phyloP scores from a whole-genome alignment of 92 coral and sea anemone species.

The Actinernus sp. region DNA sequence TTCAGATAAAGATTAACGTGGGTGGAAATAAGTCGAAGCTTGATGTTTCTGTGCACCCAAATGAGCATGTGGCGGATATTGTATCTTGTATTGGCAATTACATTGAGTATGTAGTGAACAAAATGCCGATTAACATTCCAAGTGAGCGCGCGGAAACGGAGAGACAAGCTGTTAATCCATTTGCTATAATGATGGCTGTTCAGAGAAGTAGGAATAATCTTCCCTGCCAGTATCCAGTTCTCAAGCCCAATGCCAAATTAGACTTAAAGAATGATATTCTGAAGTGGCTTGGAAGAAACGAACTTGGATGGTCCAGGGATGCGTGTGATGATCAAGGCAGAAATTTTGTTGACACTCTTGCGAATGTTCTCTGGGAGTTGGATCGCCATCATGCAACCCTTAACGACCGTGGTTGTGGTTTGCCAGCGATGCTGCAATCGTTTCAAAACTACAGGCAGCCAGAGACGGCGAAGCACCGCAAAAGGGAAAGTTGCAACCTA shows the following conservation, averaged over 20 bases:
- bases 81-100: slow-evolving; percentile 17
- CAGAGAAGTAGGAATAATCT: slow-evolving; percentile 19
- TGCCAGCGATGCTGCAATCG: slow-evolving; percentile 39
- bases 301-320: slow-evolving; percentile 56
- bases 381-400: slow-evolving; percentile 49
- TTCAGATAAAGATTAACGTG: slow-evolving; percentile 7
- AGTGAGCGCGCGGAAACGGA: not conserved
- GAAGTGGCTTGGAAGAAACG: slow-evolving; percentile 62
- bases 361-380: slow-evolving; percentile 45
- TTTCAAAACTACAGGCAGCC: slow-evolving; percentile 45
- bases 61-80: slow-evolving; percentile 20
- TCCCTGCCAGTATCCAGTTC: slow-evolving; percentile 21
- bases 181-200: slow-evolving; percentile 28
- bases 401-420: slow-evolving; percentile 23
- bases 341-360: slow-evolving; percentile 25
- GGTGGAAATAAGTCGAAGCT: slow-evolving; percentile 24
- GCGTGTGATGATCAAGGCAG: slow-evolving; percentile 33
- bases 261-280: slow-evolving; percentile 57
- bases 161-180: slow-evolving; percentile 3
- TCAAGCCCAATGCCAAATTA: slow-evolving; percentile 20
- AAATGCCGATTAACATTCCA: slow-evolving; percentile 8
- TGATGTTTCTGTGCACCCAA: slow-evolving; percentile 26
- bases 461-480: too few relatives aligned
- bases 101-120: slow-evolving; percentile 16
- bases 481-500: slow-evolving; percentile 43